Base-by-base conservation (phyloP, 2,113 vertebrate genomes). In the Blennius ocellaris region DNA sequence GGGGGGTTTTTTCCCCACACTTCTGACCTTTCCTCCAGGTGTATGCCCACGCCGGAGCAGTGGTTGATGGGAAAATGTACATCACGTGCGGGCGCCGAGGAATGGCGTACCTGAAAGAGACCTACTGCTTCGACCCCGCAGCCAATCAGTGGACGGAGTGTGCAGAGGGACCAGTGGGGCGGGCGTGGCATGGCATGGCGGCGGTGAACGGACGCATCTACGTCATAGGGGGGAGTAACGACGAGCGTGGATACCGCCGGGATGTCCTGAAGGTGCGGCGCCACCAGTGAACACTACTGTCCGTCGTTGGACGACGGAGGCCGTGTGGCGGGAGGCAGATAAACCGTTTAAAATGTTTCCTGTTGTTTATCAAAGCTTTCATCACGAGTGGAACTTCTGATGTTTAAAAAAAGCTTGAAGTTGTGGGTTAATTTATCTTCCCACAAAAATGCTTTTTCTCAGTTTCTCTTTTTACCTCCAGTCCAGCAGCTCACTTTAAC, bases 181-280 rank as follows among this genome's bases (percentile, higher is more conserved):
- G 97, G 4, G 97, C 97, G 5, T 99, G 98, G 98, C 98, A 99
- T 0, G 96, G 96, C 40, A 96, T 95, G 96, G 96, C 96, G 0
- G 94, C 95, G 0, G 81, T 95, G 11, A 90, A 94, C 0, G 95
- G 95, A 2, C 94, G 94, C 11, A 76, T 95, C 17, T 99, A 98
- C 0, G 94, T 98, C 37, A 95, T 99, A 0, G 98, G 98, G 1
- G 98, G 98, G 15, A 99, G 97, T 90, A 98, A 98, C 80, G 95
- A 97, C 0, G 92, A 96, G 6, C 94, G 94, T 0, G 94, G 95
- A 41, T 95, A 96, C 86, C 93, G 97, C 14, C 91, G 94, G 12
- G 97, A 99, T 0, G 96, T 99, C 65, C 94, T 98, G 57, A 96
- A 97, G 97, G 98, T 99, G 82, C 2, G 2, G 5, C 5, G 5